phyloP scores from a whole-genome alignment of 2,113 vertebrate genomes.

The Vulpes ferrilata region DNA sequence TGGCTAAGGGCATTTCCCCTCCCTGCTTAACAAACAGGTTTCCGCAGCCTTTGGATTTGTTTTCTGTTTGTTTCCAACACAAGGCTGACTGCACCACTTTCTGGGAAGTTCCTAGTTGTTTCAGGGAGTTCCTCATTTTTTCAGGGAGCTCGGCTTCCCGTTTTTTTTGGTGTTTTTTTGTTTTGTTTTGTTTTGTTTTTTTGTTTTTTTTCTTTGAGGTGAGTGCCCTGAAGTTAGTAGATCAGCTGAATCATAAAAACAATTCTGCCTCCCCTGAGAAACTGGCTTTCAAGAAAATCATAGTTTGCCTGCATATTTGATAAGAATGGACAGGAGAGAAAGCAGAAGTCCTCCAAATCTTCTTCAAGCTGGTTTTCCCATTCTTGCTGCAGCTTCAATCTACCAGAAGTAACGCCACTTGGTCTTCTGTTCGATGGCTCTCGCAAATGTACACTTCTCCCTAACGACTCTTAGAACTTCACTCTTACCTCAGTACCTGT shows the following conservation, averaged over 20 bases:
- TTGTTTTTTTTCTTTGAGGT: neutral
- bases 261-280: constrained; percentile 53
- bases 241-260: constrained; percentile 44
- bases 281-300: constrained; percentile 43
- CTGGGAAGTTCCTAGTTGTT: constrained; percentile 74
- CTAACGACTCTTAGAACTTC: neutral
- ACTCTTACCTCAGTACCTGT: neutral
- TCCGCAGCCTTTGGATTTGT: constrained; percentile 33
- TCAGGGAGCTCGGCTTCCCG: constrained; percentile 58
- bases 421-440: neutral
- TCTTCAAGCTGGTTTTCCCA: neutral
- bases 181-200: too few relatives aligned
- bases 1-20: constrained; percentile 75
- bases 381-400: neutral
- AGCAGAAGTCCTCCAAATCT: constrained; percentile 18
- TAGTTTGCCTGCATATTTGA: constrained; percentile 33
- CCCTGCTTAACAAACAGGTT: constrained; percentile 61
- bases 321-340: constrained; percentile 28
- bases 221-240: constrained; percentile 16
- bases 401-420: neutral
- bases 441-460: neutral
- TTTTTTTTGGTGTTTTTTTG: neutral
- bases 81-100: constrained; percentile 8
- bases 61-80: constrained; percentile 67
- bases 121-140: constrained; percentile 62